Percentiles rank a stretch among this genome's conserved stretches.
These are phyloP conservation scores for Monopterus albus DNA, from an alignment of 2,113 vertebrate genomes.

Conservation along the genomic window DNA sequence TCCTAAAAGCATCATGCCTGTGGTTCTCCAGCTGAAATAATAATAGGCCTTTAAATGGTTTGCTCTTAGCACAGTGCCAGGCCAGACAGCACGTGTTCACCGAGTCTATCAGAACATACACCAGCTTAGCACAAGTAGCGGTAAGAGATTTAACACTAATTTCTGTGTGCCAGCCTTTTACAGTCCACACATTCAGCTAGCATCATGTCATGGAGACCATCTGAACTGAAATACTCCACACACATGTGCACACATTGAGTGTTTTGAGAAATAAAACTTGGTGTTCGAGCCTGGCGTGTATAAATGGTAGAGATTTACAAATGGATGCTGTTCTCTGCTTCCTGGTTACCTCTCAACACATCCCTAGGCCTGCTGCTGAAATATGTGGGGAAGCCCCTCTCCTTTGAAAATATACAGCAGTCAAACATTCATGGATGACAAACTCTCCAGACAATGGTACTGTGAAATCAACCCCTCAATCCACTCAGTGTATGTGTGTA, in stretches of 20 bases:
- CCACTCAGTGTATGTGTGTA: slow-evolving; percentile 17
- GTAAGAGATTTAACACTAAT: slow-evolving; percentile 34
- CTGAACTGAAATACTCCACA: slow-evolving; percentile 25
- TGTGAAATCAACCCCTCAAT: slow-evolving; percentile 48
- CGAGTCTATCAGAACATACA: no score
- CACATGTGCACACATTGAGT: background rate
- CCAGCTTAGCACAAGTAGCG: slow-evolving; percentile 2
- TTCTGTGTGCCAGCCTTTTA: slow-evolving; percentile 34
- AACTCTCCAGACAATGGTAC: slow-evolving; percentile 67
- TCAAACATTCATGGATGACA: slow-evolving; percentile 73
- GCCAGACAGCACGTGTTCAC: no score
- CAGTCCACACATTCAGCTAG: slow-evolving; percentile 31
- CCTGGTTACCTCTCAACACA: slow-evolving; percentile 39
- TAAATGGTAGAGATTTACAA: slow-evolving; percentile 77
- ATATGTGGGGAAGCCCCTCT: slow-evolving; percentile 69
- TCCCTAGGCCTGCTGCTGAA: slow-evolving; percentile 63
- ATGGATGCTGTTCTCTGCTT: slow-evolving; percentile 65
- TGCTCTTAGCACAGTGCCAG: background rate
- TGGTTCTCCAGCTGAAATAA: slow-evolving; percentile 26
- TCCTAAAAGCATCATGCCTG: slow-evolving; percentile 6
- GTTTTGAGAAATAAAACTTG: slow-evolving; percentile 47
- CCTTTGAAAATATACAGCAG: slow-evolving; percentile 67
- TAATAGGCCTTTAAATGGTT: slow-evolving; percentile 11
- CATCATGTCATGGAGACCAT: slow-evolving; percentile 41
- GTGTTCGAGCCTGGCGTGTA: slow-evolving; percentile 52